Conservation (phyloP, 2,797 vertebrate species). For the Macropus fuliginosus region DNA sequence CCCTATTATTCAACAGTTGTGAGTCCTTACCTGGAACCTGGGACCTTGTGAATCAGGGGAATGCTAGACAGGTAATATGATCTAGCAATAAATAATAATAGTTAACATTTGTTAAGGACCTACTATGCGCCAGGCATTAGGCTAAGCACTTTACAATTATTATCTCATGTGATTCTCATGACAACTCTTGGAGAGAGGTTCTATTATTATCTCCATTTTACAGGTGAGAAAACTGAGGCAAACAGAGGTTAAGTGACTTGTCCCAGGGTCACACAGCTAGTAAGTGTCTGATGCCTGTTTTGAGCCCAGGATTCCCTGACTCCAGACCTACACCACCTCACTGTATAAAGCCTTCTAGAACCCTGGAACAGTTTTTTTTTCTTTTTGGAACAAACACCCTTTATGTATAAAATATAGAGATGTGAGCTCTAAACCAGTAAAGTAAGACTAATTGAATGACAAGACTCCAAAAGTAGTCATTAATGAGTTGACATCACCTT, state of each 20-base stretch:
- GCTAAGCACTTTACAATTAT: neutral
- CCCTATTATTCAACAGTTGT: neutral
- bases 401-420: neutral
- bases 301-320: neutral
- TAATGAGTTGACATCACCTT: neutral
- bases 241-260: neutral
- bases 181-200: neutral
- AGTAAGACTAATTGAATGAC: neutral
- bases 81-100: neutral
- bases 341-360: neutral
- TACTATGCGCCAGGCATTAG: neutral
- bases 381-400: neutral
- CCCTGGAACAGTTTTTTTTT: neutral
- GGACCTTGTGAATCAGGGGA: neutral
- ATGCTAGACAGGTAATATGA: neutral
- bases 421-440: neutral
- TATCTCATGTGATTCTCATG: neutral
- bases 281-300: neutral
- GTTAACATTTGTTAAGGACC: neutral
- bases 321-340: neutral
- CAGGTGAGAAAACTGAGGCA: neutral
- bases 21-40: neutral
- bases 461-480: neutral
- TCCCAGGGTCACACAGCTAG: neutral
- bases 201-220: neutral